Evolutionary conservation across 2,113 vertebrate genomes (phyloP), one percentile per base, ranked within the genome.

Genomic region (Mungos mungo): DNA sequence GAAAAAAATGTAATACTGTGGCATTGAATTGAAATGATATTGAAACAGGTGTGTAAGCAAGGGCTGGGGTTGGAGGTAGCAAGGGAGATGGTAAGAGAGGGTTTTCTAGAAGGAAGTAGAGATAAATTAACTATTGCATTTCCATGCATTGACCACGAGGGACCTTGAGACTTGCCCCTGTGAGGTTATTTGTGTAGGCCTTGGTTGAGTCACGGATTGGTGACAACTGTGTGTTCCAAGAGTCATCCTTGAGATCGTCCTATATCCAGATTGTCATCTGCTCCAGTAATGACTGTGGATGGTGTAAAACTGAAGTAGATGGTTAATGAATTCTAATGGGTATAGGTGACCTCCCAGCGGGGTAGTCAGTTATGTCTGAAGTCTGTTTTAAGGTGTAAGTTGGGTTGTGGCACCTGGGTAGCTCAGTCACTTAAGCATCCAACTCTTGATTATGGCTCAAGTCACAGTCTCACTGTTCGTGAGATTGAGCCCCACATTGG

Each of bases 1-100:
- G 5, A 41, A 66, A 41, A 8, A 50, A 27, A 31, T 35, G 14
- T 3, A 45, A 7, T 45, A 1, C 35, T 69, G 7, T 0, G 0
- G 23, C 1, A 0, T 38, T 66, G 29, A 66, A 15, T 69, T 69
- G 66, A 76, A 76, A 47, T 9, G 27, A 76, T 47, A 7, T 45
- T 12, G 41, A 96, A 88, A 50, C 7, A 14, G 27, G 4, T 31
- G 19, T 33, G 5, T 74, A 33, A 68, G 81, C 27, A 66, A 76
- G 38, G 12, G 23, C 12, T 29, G 5, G 41, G 31, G 11, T 33
- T 8, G 13, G n/a, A 27, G 14, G 47, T 54, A 23, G 33, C 57
- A 52, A 16, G 21, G 33, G 71, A 69, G 79, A 68, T 5, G 11
- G 10, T 13, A 23, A 79, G 63, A 45, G 54, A 35, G 35, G 23